Evolutionary conservation across 2,113 vertebrate genomes (phyloP).

Genomic region (Brachypteracias leptosomus): DNA sequence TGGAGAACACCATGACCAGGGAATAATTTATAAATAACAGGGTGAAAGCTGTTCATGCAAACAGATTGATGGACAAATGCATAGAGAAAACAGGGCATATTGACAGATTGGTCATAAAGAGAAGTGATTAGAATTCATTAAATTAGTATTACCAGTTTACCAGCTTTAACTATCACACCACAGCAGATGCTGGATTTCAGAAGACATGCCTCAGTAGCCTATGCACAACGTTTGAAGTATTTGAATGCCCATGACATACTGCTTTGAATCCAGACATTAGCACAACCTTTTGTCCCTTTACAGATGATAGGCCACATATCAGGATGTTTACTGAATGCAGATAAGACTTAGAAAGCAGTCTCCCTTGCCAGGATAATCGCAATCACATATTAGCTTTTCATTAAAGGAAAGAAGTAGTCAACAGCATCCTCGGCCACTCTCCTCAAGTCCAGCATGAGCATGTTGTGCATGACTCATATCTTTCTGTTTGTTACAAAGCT

Average conservation of each 20-base stretch:
- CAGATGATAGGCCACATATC: neutral
- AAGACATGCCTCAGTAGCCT: neutral
- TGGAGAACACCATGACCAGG: neutral
- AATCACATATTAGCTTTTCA: neutral
- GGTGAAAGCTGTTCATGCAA: neutral
- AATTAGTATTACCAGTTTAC: constrained; percentile 3
- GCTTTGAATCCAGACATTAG: neutral
- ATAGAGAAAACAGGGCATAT: neutral
- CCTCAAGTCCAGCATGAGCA: rapidly evolving
- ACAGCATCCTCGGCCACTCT: neutral
- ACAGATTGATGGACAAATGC: constrained; percentile 4
- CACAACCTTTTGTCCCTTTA: neutral
- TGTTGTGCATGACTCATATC: neutral
- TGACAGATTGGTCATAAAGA: constrained; percentile 11
- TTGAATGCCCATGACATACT: neutral
- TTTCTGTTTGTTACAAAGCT: neutral
- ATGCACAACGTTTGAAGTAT: neutral
- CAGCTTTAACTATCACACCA: neutral
- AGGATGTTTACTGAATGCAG: neutral
- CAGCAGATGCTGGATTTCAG: neutral
- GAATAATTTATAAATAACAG: constrained; percentile 14
- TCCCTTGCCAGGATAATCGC: neutral
- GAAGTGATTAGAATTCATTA: constrained; percentile 11
- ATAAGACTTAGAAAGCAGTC: neutral
- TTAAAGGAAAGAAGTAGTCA: neutral